These are phyloP conservation scores for Ophion slaviceki DNA, from an alignment of 2,888 invertebrate genomes.

Conservation along the genomic window DNA sequence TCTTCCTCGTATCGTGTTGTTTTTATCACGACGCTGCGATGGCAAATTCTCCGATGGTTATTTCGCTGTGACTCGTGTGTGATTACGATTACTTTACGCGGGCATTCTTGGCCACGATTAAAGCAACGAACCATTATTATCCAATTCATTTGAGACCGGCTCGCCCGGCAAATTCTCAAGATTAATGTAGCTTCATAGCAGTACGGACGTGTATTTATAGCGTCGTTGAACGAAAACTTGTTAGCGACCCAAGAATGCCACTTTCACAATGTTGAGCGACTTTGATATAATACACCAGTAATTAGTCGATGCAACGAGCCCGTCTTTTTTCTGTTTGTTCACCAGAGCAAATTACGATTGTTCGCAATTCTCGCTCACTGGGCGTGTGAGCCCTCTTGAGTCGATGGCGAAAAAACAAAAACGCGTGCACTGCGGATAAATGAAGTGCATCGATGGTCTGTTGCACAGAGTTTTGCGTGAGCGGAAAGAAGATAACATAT, in stretches of 20 bases:
- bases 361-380: slow-evolving; percentile 32
- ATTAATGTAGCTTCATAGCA: neutral
- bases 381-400: slow-evolving; percentile 10
- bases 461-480: slow-evolving; percentile 41
- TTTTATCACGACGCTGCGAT: neutral
- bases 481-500: slow-evolving; percentile 8
- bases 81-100: neutral
- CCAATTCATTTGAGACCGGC: neutral
- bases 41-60: neutral
- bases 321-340: slow-evolving; percentile 49
- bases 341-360: slow-evolving; percentile 53
- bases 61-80: neutral
- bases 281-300: slow-evolving; percentile 66
- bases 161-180: neutral
- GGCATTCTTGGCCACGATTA: neutral
- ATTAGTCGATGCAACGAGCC: slow-evolving; percentile 75
- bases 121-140: neutral
- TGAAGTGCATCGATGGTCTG: slow-evolving; percentile 58
- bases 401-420: slow-evolving; percentile 36
- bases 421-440: slow-evolving; percentile 40
- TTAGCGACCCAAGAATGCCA: slow-evolving; percentile 33
- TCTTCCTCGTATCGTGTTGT: neutral
- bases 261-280: neutral
- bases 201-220: neutral
- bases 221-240: neutral